Evolutionary conservation across 2,888 invertebrate genomes (phyloP).

Genomic region (Pyralis farinalis): DNA sequence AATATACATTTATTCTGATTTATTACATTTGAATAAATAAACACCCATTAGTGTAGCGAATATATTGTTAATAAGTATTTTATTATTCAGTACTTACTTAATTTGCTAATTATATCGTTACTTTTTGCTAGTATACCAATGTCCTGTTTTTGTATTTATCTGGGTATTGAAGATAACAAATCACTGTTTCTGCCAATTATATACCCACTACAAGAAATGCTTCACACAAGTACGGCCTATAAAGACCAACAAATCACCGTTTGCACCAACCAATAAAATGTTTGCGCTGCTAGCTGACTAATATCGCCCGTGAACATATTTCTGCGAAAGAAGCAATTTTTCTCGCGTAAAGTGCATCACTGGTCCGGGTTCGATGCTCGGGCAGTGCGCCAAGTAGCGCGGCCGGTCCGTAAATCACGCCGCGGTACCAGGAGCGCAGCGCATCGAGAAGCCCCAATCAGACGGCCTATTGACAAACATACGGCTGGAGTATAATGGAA

Average conservation of each 20-base stretch:
- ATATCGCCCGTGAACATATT: conserved; percentile 25
- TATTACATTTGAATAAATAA: too few species aligned
- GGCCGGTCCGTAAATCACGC: conserved; percentile 46
- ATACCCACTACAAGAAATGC: not conserved
- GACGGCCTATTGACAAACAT: conserved; percentile 75
- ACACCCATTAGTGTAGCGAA: too few species aligned
- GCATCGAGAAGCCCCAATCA: conserved; percentile 65
- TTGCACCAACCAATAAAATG: conserved; percentile 17
- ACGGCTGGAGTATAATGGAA: conserved; percentile 66
- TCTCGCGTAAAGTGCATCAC: conserved; percentile 51
- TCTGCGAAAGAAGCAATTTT: conserved; percentile 52
- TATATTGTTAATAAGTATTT: too few species aligned
- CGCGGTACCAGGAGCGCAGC: conserved; percentile 53
- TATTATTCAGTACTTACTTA: too few species aligned
- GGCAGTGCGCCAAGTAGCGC: conserved; percentile 67
- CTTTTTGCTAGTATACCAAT: too few species aligned
- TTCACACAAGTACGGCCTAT: not conserved
- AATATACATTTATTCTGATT: too few species aligned
- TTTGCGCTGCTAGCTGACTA: conserved; percentile 21
- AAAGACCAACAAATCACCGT: conserved; percentile 15
- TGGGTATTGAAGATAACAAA: too few species aligned
- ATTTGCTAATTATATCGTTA: too few species aligned
- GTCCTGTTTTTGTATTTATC: too few species aligned
- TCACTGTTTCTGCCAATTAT: not conserved
- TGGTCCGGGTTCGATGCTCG: conserved; percentile 56